Evolutionary conservation across 2,113 vertebrate species (phyloP).

Genomic region (Eulacestoma nigropectus): DNA sequence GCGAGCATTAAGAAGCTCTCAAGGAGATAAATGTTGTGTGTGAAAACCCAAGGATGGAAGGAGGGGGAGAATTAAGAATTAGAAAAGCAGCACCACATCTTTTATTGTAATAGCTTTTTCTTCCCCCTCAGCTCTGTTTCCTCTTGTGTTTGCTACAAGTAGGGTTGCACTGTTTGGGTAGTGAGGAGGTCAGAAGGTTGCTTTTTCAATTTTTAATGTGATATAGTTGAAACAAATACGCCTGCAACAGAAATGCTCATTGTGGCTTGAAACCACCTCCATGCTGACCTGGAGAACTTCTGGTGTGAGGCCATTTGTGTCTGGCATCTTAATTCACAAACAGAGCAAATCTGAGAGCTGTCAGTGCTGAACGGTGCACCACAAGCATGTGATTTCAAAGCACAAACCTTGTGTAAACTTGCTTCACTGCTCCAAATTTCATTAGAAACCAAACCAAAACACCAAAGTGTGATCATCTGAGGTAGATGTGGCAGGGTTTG

Average conservation of each 20-base stretch:
- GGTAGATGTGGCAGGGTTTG: neutral
- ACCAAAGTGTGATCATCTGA: neutral
- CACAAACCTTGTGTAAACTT: neutral
- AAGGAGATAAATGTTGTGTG: neutral
- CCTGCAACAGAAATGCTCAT: neutral
- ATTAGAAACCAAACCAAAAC: neutral
- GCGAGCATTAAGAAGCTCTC: neutral
- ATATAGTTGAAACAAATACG: neutral
- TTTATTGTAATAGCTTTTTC: neutral
- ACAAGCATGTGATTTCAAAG: neutral
- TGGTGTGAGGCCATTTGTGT: neutral
- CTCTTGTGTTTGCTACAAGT: neutral
- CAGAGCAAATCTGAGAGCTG: neutral
- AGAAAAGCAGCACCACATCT: neutral
- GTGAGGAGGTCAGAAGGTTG: neutral
- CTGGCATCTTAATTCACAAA: neutral
- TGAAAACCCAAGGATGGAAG: neutral
- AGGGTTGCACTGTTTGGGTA: neutral
- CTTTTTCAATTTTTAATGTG: neutral
- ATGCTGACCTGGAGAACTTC: neutral
- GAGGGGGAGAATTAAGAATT: neutral
- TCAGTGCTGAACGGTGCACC: neutral
- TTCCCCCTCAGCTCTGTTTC: neutral
- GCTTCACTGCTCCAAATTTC: neutral
- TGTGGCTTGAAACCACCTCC: neutral